Conservation (phyloP, 35 echinoderm and acorn worm genomes). For the Chiridota heheva region DNA sequence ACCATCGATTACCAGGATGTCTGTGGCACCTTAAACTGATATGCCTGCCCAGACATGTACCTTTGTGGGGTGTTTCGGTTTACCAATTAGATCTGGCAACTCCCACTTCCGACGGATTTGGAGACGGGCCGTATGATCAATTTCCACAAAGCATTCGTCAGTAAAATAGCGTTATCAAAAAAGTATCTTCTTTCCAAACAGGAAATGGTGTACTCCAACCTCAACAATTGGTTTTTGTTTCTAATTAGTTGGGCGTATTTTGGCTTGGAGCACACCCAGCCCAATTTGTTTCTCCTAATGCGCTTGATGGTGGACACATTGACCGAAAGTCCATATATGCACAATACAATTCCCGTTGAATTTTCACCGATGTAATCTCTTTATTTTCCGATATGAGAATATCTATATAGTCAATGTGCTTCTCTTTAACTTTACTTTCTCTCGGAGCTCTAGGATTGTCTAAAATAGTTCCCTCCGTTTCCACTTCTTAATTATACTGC, state of each 20-base stretch:
- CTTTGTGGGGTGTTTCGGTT: conserved; percentile 34
- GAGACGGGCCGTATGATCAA: neutral
- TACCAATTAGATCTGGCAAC: neutral
- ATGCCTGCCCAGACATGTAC: conserved; percentile 60
- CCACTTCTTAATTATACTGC: too few species aligned
- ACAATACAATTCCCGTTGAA: conserved; percentile 2
- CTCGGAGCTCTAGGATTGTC: too few species aligned
- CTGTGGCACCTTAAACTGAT: conserved; percentile 31
- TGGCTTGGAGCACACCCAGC: conserved; percentile 31
- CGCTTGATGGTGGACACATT: conserved; percentile 18
- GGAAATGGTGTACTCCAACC: neutral
- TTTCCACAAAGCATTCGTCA: conserved; percentile 42
- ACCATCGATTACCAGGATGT: conserved; percentile 54
- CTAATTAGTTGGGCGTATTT: conserved; percentile 48
- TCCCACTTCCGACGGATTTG: conserved; percentile 13
- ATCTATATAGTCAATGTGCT: conserved; percentile 14
- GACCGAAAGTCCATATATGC: neutral
- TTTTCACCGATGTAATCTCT: conserved; percentile 40
- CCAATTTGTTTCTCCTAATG: conserved; percentile 3
- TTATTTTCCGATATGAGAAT: conserved; percentile 22
- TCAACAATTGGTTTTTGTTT: conserved; percentile 4
- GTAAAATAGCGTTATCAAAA: conserved; percentile 55
- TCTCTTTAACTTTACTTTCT: neutral
- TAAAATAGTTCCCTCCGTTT: too few species aligned
- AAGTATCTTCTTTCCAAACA: neutral